Percentiles rank a stretch among this genome's conserved stretches.
These are phyloP conservation scores for Lacanobia wlatinum DNA, from an alignment of 2,888 invertebrate species.

Conservation along the genomic window DNA sequence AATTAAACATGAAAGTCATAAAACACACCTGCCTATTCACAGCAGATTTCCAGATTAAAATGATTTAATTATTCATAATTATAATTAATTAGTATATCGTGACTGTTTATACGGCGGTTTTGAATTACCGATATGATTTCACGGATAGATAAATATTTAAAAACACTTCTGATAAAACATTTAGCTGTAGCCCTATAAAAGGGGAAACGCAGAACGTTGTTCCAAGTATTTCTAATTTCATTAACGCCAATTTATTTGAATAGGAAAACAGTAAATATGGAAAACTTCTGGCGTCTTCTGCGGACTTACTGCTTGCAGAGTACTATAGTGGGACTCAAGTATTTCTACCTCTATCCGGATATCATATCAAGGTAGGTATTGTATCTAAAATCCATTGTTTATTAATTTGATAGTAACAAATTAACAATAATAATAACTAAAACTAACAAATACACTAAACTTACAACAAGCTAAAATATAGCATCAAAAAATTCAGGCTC, in stretches of 20 bases:
- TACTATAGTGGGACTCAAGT: slow-evolving; percentile 83
- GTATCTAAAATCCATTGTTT: not conserved
- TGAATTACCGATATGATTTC: slow-evolving; percentile 28
- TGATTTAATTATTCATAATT: slow-evolving; percentile 43
- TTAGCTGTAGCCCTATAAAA: slow-evolving; percentile 3
- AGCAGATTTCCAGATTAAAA: slow-evolving; percentile 44
- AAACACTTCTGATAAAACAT: slow-evolving; percentile 16
- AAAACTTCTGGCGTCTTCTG: slow-evolving; percentile 70
- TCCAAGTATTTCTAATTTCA: not conserved
- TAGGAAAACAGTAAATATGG: slow-evolving; percentile 61
- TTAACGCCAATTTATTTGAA: not conserved
- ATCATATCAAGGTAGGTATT: slow-evolving; percentile 84
- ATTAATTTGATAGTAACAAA: too few relatives aligned
- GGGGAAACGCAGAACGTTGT: not conserved
- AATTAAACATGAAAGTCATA: not conserved
- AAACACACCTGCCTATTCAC: slow-evolving; percentile 28
- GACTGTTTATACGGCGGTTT: slow-evolving; percentile 22
- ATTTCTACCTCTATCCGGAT: slow-evolving; percentile 86
- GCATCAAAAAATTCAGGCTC: too few relatives aligned
- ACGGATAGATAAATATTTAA: slow-evolving; percentile 39
- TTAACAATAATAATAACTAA: too few relatives aligned
- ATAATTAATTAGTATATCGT: slow-evolving; percentile 55
- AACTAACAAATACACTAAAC: too few relatives aligned
- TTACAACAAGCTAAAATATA: too few relatives aligned
- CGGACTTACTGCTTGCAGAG: slow-evolving; percentile 80